Evolutionary conservation across 2,797 vertebrate genomes (phyloP).

Genomic region (Echiichthys vipera): DNA sequence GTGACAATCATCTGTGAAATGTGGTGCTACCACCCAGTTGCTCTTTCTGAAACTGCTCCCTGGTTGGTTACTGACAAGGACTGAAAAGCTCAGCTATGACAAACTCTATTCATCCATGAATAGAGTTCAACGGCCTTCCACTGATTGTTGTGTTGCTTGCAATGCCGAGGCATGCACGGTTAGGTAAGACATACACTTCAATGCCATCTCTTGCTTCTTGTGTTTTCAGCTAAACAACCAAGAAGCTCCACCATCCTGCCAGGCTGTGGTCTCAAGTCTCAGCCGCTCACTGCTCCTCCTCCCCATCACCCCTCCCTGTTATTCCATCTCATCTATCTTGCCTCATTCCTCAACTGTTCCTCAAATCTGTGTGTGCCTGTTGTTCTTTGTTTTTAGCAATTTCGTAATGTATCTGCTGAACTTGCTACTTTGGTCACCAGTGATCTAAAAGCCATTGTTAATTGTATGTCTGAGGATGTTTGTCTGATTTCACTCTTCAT

Average conservation of each 20-base stretch:
- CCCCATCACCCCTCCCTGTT: background rate
- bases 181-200: too few species aligned
- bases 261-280: slow-evolving; percentile 22
- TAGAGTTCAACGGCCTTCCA: too few species aligned
- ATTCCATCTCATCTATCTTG: background rate
- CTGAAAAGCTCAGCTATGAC: too few species aligned
- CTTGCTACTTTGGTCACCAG: background rate
- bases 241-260: slow-evolving; percentile 30
- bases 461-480: background rate
- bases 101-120: too few species aligned
- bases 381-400: slow-evolving; percentile 1
- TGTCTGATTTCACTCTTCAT: slow-evolving; percentile 1
- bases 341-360: slow-evolving; percentile 8
- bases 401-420: background rate
- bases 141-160: too few species aligned
- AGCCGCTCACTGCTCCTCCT: background rate
- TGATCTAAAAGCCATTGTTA: background rate
- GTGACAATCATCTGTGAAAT: too few species aligned
- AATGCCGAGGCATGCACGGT: too few species aligned
- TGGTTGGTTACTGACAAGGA: too few species aligned
- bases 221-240: slow-evolving; percentile 48
- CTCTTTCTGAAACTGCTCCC: too few species aligned
- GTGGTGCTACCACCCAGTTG: too few species aligned
- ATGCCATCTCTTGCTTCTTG: too few species aligned
- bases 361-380: background rate